Conservation (phyloP, 2,888 invertebrate genomes). For the Agriotes lineatus region DNA sequence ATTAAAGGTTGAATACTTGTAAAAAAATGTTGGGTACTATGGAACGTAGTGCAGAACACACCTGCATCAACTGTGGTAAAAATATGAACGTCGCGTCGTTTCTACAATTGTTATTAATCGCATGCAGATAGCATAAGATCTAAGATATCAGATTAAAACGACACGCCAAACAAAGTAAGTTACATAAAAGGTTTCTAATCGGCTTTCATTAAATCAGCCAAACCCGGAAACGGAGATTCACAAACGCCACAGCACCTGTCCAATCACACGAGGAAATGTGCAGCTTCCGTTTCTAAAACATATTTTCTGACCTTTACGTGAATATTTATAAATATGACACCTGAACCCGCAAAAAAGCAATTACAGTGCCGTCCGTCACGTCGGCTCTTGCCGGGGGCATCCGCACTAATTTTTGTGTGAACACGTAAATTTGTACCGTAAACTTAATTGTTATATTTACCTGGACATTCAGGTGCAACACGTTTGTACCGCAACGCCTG, state of each 20-base stretch:
- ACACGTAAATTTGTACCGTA: slow-evolving; percentile 27
- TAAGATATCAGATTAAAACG: no score
- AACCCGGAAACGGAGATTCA: slow-evolving; percentile 2
- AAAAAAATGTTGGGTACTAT: no score
- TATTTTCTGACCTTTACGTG: slow-evolving; percentile 7
- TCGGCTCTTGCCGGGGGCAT: no score
- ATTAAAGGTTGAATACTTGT: no score
- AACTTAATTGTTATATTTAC: slow-evolving; percentile 40
- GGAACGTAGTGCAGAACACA: no score
- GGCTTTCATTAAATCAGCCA: neutral
- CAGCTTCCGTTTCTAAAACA: slow-evolving; percentile 5
- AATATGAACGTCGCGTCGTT: no score
- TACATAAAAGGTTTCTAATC: slow-evolving; percentile 4
- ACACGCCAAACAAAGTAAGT: no score
- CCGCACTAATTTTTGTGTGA: neutral
- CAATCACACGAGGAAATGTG: neutral
- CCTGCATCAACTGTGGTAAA: no score
- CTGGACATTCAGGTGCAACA: slow-evolving; percentile 43
- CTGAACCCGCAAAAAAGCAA: neutral
- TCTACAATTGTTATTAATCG: no score
- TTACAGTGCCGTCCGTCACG: no score
- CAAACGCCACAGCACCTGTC: neutral
- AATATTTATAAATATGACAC: slow-evolving; percentile 5
- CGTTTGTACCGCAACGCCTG: slow-evolving; percentile 36
- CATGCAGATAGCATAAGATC: no score